A percentile compares a stretch with the other conserved stretches of the same genome.
These are phyloP conservation scores for Odobenus rosmarus DNA, from an alignment of 2,113 vertebrate species.

Conservation along the genomic window DNA sequence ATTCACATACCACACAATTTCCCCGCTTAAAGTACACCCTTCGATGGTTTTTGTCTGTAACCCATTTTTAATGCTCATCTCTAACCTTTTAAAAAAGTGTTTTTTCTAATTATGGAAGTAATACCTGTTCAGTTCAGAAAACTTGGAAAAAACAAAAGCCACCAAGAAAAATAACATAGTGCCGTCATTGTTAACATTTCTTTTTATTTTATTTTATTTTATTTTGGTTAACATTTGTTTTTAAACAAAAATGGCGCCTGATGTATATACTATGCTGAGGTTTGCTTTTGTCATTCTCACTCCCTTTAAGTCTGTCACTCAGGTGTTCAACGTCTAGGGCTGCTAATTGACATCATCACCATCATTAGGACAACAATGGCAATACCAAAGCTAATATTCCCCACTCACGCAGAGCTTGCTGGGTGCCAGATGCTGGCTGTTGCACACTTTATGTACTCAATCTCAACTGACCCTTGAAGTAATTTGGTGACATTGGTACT, in stretches of 20 bases:
- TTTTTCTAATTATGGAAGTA: conserved; percentile 12
- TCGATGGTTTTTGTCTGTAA: background rate
- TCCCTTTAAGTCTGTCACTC: background rate
- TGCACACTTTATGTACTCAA: background rate
- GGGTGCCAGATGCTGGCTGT: background rate
- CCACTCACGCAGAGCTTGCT: background rate
- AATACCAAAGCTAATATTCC: background rate
- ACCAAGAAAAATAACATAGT: background rate
- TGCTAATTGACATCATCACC: background rate
- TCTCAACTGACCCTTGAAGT: background rate
- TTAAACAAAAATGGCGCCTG: background rate
- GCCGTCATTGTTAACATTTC: background rate
- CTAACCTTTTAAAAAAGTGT: background rate
- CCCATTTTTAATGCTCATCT: conserved; percentile 40
- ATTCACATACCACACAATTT: background rate
- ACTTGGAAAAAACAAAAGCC: background rate
- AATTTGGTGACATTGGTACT: background rate
- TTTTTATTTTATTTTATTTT: too few relatives aligned
- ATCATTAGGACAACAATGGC: background rate
- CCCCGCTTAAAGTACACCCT: background rate
- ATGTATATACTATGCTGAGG: background rate
- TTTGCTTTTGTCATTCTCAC: background rate
- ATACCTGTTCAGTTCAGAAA: background rate
- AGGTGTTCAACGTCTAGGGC: background rate
- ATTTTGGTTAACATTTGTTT: background rate